Conservation (phyloP, 2,888 invertebrate genomes). For the Eueremaeus valkanovi region DNA sequence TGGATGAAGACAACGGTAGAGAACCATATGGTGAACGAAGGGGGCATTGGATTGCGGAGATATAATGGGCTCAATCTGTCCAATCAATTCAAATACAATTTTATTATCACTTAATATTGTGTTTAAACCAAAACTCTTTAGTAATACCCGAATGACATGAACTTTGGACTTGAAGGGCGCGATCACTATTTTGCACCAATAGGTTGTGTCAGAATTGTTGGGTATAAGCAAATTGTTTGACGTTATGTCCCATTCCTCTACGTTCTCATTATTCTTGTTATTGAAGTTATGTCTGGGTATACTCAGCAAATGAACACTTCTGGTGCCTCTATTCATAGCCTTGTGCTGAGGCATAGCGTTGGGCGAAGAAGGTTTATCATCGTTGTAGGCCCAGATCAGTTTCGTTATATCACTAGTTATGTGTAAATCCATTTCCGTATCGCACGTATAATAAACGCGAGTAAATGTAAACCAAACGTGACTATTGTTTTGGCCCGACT, state of each 20-base stretch:
- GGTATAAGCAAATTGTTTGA: slow-evolving; percentile 50
- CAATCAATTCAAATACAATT: neutral
- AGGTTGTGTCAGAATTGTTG: slow-evolving; percentile 63
- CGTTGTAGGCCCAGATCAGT: slow-evolving; percentile 39
- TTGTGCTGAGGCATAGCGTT: slow-evolving; percentile 38
- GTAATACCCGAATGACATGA: slow-evolving; percentile 67
- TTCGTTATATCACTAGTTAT: slow-evolving; percentile 39
- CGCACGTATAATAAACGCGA: slow-evolving; percentile 76
- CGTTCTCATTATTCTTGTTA: neutral
- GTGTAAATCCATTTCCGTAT: slow-evolving; percentile 52
- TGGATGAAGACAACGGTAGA: slow-evolving; percentile 68
- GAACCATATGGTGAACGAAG: slow-evolving; percentile 77
- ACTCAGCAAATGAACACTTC: slow-evolving; percentile 36
- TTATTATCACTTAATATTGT: no score
- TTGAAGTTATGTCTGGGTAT: slow-evolving; percentile 30
- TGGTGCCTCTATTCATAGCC: slow-evolving; percentile 3
- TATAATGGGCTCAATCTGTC: slow-evolving; percentile 66
- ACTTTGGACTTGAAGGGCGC: slow-evolving; percentile 67
- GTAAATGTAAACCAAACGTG: slow-evolving; percentile 52
- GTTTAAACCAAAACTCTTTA: no score
- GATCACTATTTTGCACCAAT: slow-evolving; percentile 83
- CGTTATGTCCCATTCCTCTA: slow-evolving; percentile 36
- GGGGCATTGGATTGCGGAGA: slow-evolving; percentile 58
- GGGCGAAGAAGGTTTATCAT: slow-evolving; percentile 15
- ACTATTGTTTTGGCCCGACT: slow-evolving; percentile 45